Base-by-base conservation (phyloP, 2,113 vertebrate genomes). In the Labrus mixtus region DNA sequence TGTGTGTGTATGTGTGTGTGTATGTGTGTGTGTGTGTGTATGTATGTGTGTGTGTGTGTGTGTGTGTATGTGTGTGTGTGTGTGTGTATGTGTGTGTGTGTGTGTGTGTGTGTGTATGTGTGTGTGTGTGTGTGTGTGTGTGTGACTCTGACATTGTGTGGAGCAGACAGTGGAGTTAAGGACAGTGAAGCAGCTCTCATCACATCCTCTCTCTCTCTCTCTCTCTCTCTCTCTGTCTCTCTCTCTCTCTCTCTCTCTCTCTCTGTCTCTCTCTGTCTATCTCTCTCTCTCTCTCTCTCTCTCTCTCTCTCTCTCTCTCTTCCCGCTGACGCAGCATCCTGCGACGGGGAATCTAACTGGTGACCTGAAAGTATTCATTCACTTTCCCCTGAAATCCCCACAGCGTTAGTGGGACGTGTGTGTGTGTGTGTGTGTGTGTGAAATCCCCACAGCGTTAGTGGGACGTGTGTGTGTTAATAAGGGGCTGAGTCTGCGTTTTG, bases 321-420 rank as follows among this genome's bases (percentile, higher is more conserved):
- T 89, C 73, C 59, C 39, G 90, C 92, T 91, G 92, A 93, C 85
- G 6, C 89, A 81, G 90, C 92, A 85, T 87, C 87, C 87, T 90
- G 89, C 81, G 78, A 76, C 79, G 86, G 86, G 86, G 82, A 89
- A 89, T 82, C 88, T 79, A 85, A 83, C 79, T 86, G 86, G 87
- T 91, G 90, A 92, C 90, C 92, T 90, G 81, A 91, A 91, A 91
- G 87, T 89, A 84, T 91, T 90, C 91, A 76, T 81, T 87, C 76
- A 85, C 91, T 90, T 90, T 90, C 83, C 88, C 87, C 79, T 82
- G 71, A 92, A 91, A 91, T 87, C 89, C 89, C 87, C 83, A n/a
- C 69, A 76, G 81, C 68, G 79, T 84, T 83, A 84, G 81, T 75
- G 83, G 59, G 80, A 87, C 72, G 15, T 69, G 58, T 70, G 69